A percentile compares a stretch with the other conserved stretches of the same genome.
Evolutionary conservation across 30 jellyfish, hydroid and myxozoan species (phyloP).

Genomic region (Cassiopea andromeda): DNA sequence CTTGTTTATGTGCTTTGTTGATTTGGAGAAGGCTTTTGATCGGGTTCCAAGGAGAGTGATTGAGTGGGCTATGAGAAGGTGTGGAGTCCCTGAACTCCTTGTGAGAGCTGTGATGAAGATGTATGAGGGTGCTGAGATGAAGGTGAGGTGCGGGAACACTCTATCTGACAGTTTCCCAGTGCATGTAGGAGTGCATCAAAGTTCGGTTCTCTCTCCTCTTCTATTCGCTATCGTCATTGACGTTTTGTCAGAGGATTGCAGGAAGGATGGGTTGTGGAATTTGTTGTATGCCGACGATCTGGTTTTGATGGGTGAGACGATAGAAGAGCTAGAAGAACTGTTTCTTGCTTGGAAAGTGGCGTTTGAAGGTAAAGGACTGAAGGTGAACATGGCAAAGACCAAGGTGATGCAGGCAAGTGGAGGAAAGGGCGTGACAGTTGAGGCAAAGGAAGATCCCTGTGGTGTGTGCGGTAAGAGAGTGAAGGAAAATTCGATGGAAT

Average conservation of each 20-base stretch:
- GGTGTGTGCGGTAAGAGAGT: conserved; percentile 27
- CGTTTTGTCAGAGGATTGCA: conserved; percentile 8
- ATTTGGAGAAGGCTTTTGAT: conserved; percentile 42
- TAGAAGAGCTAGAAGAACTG: conserved; percentile 23
- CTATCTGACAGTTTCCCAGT: conserved; percentile 17
- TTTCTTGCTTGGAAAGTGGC: not conserved
- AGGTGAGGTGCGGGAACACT: conserved; percentile 8
- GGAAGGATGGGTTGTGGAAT: conserved; percentile 3
- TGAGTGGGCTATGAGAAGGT: conserved; percentile 16
- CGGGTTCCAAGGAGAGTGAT: conserved; percentile 23
- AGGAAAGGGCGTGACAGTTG: conserved; percentile 8
- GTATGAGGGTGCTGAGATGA: conserved; percentile 29
- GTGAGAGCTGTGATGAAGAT: conserved; percentile 10
- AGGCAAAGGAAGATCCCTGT: conserved; percentile 28
- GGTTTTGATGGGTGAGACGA: conserved; percentile 18
- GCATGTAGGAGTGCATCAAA: conserved; percentile 41
- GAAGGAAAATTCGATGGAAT: conserved; percentile 2
- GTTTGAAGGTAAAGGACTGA: conserved; percentile 18
- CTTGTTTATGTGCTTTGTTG: not conserved
- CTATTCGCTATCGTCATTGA: conserved; percentile 19
- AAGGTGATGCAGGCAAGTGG: conserved; percentile 6
- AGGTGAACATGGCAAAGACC: conserved; percentile 6
- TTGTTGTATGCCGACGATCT: conserved; percentile 22
- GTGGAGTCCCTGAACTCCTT: not conserved
- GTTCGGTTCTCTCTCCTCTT: conserved; percentile 26